These are phyloP conservation scores for Athrips mouffetella DNA, from an alignment of 2,888 invertebrate species.

Conservation along the genomic window DNA sequence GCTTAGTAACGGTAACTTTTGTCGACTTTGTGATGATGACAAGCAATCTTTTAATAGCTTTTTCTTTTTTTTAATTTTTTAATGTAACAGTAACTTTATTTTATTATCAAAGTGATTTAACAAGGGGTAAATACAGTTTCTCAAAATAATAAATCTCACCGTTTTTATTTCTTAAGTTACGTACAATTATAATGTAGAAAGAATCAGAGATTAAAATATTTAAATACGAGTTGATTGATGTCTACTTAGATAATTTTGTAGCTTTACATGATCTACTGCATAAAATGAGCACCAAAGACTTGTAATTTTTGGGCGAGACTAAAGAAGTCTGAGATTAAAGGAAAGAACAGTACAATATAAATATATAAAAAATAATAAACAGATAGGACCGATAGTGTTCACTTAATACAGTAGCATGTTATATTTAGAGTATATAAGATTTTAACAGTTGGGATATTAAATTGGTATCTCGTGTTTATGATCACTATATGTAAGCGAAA, in stretches of 20 bases:
- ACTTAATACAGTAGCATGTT: slow-evolving; percentile 52
- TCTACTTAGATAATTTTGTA: slow-evolving; percentile 27
- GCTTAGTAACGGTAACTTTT: slow-evolving; percentile 7
- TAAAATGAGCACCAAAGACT: slow-evolving; percentile 53
- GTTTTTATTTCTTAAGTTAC: slow-evolving; percentile 35
- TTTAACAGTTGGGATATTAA: slow-evolving; percentile 29
- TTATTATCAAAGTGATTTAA: slow-evolving; percentile 28
- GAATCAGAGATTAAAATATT: slow-evolving; percentile 22
- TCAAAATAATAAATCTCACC: slow-evolving; percentile 59
- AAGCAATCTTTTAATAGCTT: background rate
- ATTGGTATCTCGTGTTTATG: slow-evolving; percentile 35
- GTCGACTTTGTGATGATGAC: background rate
- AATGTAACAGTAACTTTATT: slow-evolving; percentile 8
- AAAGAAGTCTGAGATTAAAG: slow-evolving; percentile 22
- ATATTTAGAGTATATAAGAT: slow-evolving; percentile 35
- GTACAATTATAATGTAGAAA: slow-evolving; percentile 24
- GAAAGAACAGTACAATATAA: background rate
- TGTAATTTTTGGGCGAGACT: slow-evolving; percentile 9
- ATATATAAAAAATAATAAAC: background rate
- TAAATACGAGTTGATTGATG: slow-evolving; percentile 31
- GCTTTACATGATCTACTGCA: slow-evolving; percentile 48
- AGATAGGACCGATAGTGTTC: slow-evolving; percentile 34
- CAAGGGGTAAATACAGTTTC: slow-evolving; percentile 67
- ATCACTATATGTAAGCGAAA: slow-evolving; percentile 33
- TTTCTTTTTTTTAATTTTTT: background rate